These are phyloP conservation scores for Anoncus sp. DNA, from an alignment of 2,888 invertebrate species.

Conservation along the genomic window DNA sequence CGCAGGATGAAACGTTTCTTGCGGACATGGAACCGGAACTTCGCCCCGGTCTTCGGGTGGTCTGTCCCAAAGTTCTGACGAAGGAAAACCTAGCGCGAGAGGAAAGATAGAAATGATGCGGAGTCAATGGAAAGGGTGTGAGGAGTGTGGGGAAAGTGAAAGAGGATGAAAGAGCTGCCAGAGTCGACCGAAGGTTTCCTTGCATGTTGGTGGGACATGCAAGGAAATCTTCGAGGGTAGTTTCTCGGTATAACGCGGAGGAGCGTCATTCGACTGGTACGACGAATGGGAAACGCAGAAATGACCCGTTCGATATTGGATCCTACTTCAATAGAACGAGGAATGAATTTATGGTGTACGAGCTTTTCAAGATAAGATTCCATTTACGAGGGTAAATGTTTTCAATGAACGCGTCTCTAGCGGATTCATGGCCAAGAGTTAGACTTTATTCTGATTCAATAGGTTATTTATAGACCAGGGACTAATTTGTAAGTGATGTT, in stretches of 20 bases:
- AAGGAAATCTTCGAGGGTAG: neutral
- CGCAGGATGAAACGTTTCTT: constrained; percentile 12
- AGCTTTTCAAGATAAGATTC: constrained; percentile 31
- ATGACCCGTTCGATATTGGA: constrained; percentile 21
- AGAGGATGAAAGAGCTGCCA: constrained; percentile 4
- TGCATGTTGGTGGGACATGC: no score
- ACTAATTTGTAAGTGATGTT: constrained; percentile 10
- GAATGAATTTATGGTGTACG: constrained; percentile 43
- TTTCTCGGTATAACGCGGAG: neutral
- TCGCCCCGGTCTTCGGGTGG: constrained; percentile 1
- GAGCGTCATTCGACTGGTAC: constrained; percentile 10
- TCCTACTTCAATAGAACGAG: constrained; percentile 14
- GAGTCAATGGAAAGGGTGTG: constrained; percentile 2
- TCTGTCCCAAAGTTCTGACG: constrained; percentile 28
- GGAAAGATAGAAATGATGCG: constrained; percentile 13
- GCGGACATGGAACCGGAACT: constrained; percentile 9
- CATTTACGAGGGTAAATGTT: constrained; percentile 19
- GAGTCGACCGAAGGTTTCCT: neutral
- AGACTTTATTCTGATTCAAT: constrained; percentile 29
- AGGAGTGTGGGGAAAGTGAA: neutral
- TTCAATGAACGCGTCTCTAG: constrained; percentile 2
- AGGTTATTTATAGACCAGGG: constrained; percentile 26
- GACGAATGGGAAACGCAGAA: constrained; percentile 24
- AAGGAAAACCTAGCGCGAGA: constrained; percentile 9
- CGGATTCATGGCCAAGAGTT: neutral